Percentiles rank a stretch among this genome's conserved stretches.
phyloP scores from a whole-genome alignment of 2,113 vertebrate species.

The Romanogobio albipinnatus region DNA sequence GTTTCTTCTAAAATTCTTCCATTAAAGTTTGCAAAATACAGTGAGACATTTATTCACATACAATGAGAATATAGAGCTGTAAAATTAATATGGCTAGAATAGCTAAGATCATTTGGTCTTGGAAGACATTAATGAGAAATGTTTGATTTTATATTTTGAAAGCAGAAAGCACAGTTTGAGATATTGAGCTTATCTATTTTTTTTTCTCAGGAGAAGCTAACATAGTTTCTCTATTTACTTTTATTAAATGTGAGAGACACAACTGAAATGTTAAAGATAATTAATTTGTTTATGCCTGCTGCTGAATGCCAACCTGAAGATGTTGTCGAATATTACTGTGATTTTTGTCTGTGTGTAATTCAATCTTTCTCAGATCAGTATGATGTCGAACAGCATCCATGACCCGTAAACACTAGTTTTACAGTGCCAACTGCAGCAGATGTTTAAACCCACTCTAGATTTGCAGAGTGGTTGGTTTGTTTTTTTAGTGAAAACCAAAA shows the following conservation, averaged over 20 bases:
- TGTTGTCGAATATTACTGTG: not conserved
- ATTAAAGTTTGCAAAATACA: too few relatives aligned
- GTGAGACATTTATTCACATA: not conserved
- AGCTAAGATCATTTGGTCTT: too few relatives aligned
- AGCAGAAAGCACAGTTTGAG: not conserved
- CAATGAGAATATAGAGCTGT: not conserved
- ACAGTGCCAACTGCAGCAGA: slow-evolving; percentile 8
- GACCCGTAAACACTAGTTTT: not conserved
- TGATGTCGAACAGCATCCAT: slow-evolving; percentile 3
- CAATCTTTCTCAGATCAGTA: not conserved
- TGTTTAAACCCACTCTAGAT: not conserved
- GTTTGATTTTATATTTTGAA: not conserved
- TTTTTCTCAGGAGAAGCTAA: not conserved
- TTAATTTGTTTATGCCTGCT: not conserved
- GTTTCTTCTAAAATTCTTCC: too few relatives aligned
- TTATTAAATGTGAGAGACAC: not conserved
- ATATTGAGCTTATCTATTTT: not conserved
- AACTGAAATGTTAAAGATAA: not conserved
- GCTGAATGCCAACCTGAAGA: not conserved
- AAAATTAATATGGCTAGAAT: too few relatives aligned
- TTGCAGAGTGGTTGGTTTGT: slow-evolving; percentile 26
- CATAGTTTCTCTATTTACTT: not conserved
- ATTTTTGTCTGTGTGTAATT: not conserved
- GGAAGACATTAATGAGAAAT: not conserved
- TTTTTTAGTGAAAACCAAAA: slow-evolving; percentile 13